These are phyloP conservation scores for Megaleporinus macrocephalus DNA, from an alignment of 2,113 vertebrate genomes.

Conservation along the genomic window DNA sequence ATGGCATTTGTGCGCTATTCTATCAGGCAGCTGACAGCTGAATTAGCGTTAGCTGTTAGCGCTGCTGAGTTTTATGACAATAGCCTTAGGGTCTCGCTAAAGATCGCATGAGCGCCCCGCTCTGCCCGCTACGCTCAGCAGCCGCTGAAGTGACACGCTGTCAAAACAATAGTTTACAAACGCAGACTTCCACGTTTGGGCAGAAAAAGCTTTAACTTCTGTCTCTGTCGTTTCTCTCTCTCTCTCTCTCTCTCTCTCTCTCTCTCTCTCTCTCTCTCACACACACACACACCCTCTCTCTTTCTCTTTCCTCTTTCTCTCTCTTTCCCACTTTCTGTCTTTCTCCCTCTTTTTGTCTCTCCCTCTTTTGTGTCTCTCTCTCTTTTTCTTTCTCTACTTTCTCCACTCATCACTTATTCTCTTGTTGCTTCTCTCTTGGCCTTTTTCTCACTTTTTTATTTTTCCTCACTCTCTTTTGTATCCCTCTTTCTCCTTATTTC, in stretches of 20 bases:
- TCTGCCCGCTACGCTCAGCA: slow-evolving; percentile 87
- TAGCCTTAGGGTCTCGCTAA: slow-evolving; percentile 98
- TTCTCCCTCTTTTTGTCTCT: neutral
- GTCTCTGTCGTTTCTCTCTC: slow-evolving; percentile 33
- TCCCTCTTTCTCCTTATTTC: no score
- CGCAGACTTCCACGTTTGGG: slow-evolving; percentile 80
- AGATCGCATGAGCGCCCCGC: slow-evolving; percentile 84
- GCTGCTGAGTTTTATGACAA: slow-evolving; percentile 95
- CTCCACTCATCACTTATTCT: neutral
- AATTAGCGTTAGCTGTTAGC: slow-evolving; percentile 91
- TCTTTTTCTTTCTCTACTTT: slow-evolving; percentile 7
- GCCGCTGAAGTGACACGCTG: slow-evolving; percentile 98
- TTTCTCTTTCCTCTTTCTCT: neutral
- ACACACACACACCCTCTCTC: neutral
- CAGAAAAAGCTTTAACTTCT: slow-evolving; percentile 77
- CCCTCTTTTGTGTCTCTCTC: neutral
- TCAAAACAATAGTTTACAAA: slow-evolving; percentile 91
- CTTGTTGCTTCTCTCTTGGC: neutral
- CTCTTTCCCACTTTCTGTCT: neutral
- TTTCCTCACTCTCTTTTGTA: neutral
- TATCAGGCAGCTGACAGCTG: slow-evolving; percentile 98
- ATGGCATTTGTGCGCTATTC: slow-evolving; percentile 79
- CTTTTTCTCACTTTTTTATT: neutral
- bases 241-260: neutral
- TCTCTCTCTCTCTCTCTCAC: neutral